phyloP scores from a whole-genome alignment of 2,113 vertebrate species.

The Istiophorus platypterus region DNA sequence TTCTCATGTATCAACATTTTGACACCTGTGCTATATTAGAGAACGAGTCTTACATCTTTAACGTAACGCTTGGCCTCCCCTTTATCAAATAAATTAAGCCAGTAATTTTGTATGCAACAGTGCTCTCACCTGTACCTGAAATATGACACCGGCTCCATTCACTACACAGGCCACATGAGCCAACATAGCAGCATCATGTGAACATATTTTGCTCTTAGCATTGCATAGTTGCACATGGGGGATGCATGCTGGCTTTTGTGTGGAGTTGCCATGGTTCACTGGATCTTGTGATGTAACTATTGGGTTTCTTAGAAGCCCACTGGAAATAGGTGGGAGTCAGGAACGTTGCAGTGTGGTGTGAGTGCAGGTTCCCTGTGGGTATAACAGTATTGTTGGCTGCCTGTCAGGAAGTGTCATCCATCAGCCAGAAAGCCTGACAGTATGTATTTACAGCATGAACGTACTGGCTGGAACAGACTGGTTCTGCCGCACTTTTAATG shows the following conservation, averaged over 20 bases:
- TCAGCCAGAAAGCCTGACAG: constrained; percentile 44
- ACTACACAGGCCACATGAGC: constrained; percentile 22
- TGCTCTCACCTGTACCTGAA: constrained; percentile 47
- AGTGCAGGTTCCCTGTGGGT: constrained; percentile 59
- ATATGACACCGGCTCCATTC: constrained; percentile 46
- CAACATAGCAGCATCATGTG: constrained; percentile 57
- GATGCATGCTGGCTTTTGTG: constrained; percentile 70
- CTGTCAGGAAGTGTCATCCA: constrained; percentile 53
- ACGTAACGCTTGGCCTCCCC: background rate
- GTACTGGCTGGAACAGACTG: constrained; percentile 24
- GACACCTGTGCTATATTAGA: constrained; percentile 1
- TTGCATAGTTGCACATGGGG: constrained; percentile 31
- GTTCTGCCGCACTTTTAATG: constrained; percentile 14
- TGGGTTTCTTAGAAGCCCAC: constrained; percentile 72
- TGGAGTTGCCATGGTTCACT: constrained; percentile 61
- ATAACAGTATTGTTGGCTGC: constrained; percentile 40
- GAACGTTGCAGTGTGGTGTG: constrained; percentile 74
- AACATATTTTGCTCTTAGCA: constrained; percentile 42
- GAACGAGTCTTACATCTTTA: background rate
- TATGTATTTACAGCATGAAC: constrained; percentile 40
- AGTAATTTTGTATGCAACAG: background rate
- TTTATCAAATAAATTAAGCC: constrained; percentile 2
- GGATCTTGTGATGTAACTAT: constrained; percentile 69
- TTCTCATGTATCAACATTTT: background rate
- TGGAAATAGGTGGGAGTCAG: constrained; percentile 63